phyloP scores from a whole-genome alignment of 2,888 invertebrate species.

The Agrochola litura region DNA sequence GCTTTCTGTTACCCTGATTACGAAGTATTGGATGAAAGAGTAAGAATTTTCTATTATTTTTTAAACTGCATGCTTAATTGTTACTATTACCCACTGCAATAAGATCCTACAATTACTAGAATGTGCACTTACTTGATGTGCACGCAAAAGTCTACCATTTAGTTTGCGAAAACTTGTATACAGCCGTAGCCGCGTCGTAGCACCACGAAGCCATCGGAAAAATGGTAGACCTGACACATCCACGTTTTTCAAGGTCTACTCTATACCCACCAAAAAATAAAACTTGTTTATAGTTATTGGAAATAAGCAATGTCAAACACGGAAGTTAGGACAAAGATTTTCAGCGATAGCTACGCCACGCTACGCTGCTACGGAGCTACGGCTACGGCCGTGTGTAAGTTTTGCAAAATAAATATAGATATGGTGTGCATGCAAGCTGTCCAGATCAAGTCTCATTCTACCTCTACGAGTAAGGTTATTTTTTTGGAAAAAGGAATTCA shows the following conservation, averaged over 20 bases:
- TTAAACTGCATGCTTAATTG: not conserved
- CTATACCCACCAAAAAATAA: not conserved
- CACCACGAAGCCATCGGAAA: not conserved
- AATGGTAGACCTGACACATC: not conserved
- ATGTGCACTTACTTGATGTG: not conserved
- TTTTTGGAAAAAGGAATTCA: too few species aligned
- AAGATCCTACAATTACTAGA: too few species aligned
- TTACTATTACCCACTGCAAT: not conserved
- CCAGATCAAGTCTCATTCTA: too few species aligned
- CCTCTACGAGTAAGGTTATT: too few species aligned
- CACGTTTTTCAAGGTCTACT: not conserved
- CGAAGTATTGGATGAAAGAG: slow-evolving; percentile 83
- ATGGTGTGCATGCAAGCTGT: not conserved
- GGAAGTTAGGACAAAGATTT: not conserved
- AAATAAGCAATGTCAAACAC: not conserved
- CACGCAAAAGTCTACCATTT: not conserved
- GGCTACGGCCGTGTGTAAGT: not conserved
- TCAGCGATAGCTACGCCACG: not conserved
- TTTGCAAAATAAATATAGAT: not conserved
- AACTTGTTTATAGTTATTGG: not conserved
- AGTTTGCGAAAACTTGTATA: not conserved
- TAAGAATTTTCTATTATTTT: slow-evolving; percentile 57
- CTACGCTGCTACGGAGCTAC: slow-evolving; percentile 1
- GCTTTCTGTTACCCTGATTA: slow-evolving; percentile 99
- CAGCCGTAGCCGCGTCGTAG: not conserved